phyloP scores from a whole-genome alignment of 64 coral and sea anemone species.

The Montipora efflorescens region DNA sequence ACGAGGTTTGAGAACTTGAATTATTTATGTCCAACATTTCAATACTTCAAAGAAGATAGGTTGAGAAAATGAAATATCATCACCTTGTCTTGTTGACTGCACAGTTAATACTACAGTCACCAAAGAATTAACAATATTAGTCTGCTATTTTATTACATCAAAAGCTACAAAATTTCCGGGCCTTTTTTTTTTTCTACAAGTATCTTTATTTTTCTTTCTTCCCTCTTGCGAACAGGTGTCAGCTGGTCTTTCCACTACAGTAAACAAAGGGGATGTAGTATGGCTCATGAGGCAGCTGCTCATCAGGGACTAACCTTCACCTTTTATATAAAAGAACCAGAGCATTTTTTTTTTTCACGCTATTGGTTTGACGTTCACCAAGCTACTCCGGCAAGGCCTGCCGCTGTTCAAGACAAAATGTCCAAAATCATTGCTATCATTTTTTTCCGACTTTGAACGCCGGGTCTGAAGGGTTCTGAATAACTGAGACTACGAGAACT shows the following conservation, averaged over 20 bases:
- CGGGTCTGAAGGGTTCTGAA: no score
- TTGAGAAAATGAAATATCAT: neutral
- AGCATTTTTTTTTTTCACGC: no score
- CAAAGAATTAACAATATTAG: neutral
- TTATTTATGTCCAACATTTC: slow-evolving; percentile 24
- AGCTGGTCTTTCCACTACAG: neutral
- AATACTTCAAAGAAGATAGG: neutral
- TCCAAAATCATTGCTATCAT: no score
- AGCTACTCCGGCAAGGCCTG: no score
- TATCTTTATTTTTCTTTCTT: neutral
- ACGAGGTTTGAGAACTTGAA: neutral
- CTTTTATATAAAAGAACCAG: no score
- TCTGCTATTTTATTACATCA: no score
- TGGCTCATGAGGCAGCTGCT: neutral
- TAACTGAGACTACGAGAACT: no score
- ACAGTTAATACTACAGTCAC: neutral
- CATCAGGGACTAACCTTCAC: neutral
- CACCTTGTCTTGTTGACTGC: neutral
- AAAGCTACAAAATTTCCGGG: neutral
- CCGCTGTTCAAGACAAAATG: no score
- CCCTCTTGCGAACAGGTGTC: neutral
- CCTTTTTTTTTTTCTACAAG: no score
- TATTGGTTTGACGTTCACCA: no score
- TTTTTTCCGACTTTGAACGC: no score
- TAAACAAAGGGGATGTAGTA: neutral